Evolutionary conservation across 2,113 vertebrate species (phyloP), one percentile per base, ranked within the genome.

Genomic region (Aix galericulata): DNA sequence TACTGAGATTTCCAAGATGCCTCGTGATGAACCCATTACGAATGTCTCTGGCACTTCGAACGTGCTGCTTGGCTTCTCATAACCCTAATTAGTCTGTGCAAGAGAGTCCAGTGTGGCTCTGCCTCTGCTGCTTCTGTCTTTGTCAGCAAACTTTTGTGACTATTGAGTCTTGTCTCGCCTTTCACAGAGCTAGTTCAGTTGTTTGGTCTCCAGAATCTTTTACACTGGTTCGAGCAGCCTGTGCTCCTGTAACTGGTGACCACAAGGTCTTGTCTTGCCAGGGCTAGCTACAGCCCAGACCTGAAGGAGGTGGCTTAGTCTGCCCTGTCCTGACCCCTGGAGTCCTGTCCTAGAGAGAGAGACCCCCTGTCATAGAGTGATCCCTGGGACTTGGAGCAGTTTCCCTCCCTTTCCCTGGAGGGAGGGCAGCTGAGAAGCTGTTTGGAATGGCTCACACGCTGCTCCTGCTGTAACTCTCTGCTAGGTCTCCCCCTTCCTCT

Each of bases 31-130:
- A 34, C 22, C 29, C 4, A 0, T 74, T 32, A 15, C 14, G 48
- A 40, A n/a, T 5, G 14, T 62, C 22, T 58, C 44, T 90, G 52
- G 13, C 60, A 23, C 26, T 52, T 34, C 60, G 7, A 15, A 79
- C 34, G 15, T 81, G 13, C 21, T 74, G 11, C 32, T 74, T 89
- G 34, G 6, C 29, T 74, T 2, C 34, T 72, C 5, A 1, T 9
- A 60, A 48, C 11, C 11, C 40, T 64, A 18, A 27, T 78, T 40
- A 17, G 36, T 89, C 26, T 74, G 7, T 78, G 29, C 46, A 48
- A 72, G 78, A 38, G 0, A 0, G 56, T 29, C 7, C 82, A 56
- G 20, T 0, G 0, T 59, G 17, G 10, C n/a, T 38, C 14, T 66
- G 27, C 21, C 26, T 76, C 31, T 91, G 18, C n/a, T 63, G 44